A percentile compares a stretch with the other conserved stretches of the same genome.
Conservation (phyloP, 2,888 invertebrate genomes). For the Resseliella maxima region DNA sequence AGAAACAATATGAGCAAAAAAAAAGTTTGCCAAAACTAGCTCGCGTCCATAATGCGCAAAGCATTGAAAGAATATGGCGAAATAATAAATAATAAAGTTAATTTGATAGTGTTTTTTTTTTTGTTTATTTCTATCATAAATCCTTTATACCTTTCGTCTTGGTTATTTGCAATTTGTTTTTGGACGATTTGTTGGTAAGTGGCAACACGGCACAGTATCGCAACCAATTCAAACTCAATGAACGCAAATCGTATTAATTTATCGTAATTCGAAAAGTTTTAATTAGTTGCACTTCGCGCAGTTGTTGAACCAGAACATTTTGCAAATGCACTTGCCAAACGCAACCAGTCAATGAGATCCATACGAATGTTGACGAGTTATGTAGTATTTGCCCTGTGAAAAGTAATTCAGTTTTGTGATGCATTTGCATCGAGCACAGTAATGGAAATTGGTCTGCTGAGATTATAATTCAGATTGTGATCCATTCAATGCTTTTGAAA, state of each 20-base stretch:
- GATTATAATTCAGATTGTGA: not conserved
- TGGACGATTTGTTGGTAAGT: not conserved
- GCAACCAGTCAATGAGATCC: no score
- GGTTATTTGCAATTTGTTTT: not conserved
- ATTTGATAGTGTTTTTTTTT: not conserved
- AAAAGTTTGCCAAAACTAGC: not conserved
- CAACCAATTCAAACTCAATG: not conserved
- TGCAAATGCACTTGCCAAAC: no score
- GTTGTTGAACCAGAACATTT: not conserved
- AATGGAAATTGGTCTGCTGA: no score
- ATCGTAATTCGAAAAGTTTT: conserved; percentile 34
- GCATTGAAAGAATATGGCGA: not conserved
- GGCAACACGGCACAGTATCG: not conserved
- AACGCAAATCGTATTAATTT: conserved; percentile 21
- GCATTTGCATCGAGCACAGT: no score
- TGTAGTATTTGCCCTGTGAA: no score
- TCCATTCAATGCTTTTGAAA: not conserved
- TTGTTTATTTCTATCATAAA: not conserved
- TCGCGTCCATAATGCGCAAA: not conserved
- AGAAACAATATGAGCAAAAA: no score
- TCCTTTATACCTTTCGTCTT: conserved; percentile 16
- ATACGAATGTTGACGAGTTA: no score
- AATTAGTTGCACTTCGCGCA: conserved; percentile 16
- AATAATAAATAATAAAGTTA: conserved; percentile 26
- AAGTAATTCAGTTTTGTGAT: no score